phyloP scores from a whole-genome alignment of 2,113 vertebrate genomes.

The Mobula hypostoma region DNA sequence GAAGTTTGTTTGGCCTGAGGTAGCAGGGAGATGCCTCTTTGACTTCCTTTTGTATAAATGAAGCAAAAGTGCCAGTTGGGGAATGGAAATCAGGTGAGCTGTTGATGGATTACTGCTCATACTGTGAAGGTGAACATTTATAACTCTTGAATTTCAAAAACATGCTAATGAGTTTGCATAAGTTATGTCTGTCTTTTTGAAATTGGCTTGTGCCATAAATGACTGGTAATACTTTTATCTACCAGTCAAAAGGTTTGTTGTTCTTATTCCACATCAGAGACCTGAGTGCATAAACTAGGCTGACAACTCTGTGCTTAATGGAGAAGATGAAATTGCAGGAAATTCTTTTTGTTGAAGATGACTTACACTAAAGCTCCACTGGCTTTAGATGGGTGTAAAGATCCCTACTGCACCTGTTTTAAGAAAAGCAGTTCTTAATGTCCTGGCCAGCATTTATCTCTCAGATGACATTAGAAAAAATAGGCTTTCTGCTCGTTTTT shows the following conservation, averaged over 20 bases:
- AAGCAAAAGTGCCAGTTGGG: neutral
- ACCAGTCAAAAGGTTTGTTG: too few relatives aligned
- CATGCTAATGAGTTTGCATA: neutral
- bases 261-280: neutral
- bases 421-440: too few relatives aligned
- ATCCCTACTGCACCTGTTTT: too few relatives aligned
- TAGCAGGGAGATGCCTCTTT: neutral
- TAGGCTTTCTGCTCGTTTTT: neutral
- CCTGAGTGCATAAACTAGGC: too few relatives aligned
- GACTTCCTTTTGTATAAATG: neutral
- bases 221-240: neutral
- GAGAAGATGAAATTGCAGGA: too few relatives aligned
- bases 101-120: neutral
- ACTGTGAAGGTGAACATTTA: neutral
- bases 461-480: neutral
- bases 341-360: too few relatives aligned
- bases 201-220: neutral
- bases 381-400: too few relatives aligned
- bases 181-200: neutral
- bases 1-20: neutral
- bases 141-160: neutral
- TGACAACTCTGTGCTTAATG: too few relatives aligned
- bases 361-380: too few relatives aligned
- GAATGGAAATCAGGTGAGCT: neutral
- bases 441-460: neutral